Percentiles rank a stretch among this genome's conserved stretches.
phyloP scores from a whole-genome alignment of 2,888 invertebrate species.

The Heliconius sara region DNA sequence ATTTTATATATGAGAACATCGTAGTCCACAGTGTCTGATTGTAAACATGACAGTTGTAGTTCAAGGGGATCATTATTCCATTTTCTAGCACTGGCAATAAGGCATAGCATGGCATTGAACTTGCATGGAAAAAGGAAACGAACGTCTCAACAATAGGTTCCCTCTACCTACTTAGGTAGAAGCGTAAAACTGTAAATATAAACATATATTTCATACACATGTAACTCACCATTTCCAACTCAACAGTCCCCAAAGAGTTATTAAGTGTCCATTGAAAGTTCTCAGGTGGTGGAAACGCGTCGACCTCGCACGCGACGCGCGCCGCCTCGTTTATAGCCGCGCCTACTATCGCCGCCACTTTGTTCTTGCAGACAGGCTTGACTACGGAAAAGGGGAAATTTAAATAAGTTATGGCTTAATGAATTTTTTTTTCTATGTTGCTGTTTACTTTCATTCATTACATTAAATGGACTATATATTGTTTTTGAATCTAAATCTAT shows the following conservation, averaged over 20 bases:
- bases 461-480: too few relatives aligned
- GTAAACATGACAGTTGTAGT: too few relatives aligned
- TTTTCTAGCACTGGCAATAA: too few relatives aligned
- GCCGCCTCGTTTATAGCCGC: slow-evolving; percentile 92
- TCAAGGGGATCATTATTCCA: too few relatives aligned
- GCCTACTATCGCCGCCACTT: slow-evolving; percentile 91
- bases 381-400: slow-evolving; percentile 80
- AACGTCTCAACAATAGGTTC: too few relatives aligned
- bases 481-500: too few relatives aligned
- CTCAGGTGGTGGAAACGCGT: slow-evolving; percentile 92
- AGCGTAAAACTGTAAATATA: background rate
- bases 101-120: too few relatives aligned
- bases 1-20: too few relatives aligned
- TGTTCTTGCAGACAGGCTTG: slow-evolving; percentile 90
- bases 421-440: background rate
- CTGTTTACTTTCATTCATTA: too few relatives aligned
- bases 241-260: slow-evolving; percentile 92
- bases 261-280: slow-evolving; percentile 95
- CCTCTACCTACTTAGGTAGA: too few relatives aligned
- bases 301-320: slow-evolving; percentile 91
- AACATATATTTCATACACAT: background rate
- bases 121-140: too few relatives aligned
- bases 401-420: slow-evolving; percentile 4
- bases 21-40: too few relatives aligned
- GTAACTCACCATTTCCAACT: slow-evolving; percentile 82